A percentile compares a stretch with the other conserved stretches of the same genome.
These are phyloP conservation scores for Teinopalpus imperialis DNA, from an alignment of 2,888 invertebrate species.

Conservation along the genomic window DNA sequence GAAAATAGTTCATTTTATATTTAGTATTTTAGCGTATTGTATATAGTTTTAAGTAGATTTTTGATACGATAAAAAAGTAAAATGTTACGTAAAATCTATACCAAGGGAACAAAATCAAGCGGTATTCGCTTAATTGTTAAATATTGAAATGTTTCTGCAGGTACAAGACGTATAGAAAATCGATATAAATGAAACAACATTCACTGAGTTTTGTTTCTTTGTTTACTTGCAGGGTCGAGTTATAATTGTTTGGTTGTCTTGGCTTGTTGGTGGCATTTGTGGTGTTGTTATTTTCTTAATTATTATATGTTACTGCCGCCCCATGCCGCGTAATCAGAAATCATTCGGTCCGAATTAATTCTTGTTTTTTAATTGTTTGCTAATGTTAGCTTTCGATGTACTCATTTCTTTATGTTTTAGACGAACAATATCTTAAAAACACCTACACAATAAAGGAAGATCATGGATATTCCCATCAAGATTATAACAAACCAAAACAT, in stretches of 20 bases:
- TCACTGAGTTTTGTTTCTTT: slow-evolving; percentile 25
- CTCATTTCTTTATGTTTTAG: slow-evolving; percentile 41
- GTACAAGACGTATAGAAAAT: slow-evolving; percentile 48
- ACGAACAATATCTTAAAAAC: slow-evolving; percentile 74
- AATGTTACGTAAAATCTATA: slow-evolving; percentile 58
- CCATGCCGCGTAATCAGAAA: slow-evolving; percentile 86
- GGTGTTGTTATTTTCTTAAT: slow-evolving; percentile 84
- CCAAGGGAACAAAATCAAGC: slow-evolving; percentile 57
- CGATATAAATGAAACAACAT: slow-evolving; percentile 37
- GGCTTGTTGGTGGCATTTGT: slow-evolving; percentile 83
- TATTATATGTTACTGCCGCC: slow-evolving; percentile 86
- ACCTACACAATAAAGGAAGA: slow-evolving; percentile 69
- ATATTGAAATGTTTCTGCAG: slow-evolving; percentile 78
- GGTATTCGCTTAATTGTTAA: slow-evolving; percentile 58
- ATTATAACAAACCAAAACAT: slow-evolving; percentile 65
- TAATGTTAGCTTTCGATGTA: too few relatives aligned
- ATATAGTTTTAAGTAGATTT: slow-evolving; percentile 47
- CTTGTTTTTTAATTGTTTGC: too few relatives aligned
- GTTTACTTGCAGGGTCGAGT: slow-evolving; percentile 68
- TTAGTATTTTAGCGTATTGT: slow-evolving; percentile 31
- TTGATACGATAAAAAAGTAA: slow-evolving; percentile 45
- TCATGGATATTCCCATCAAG: slow-evolving; percentile 64
- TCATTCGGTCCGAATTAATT: slow-evolving; percentile 80
- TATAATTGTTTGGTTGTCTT: slow-evolving; percentile 80
- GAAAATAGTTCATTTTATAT: slow-evolving; percentile 6